Conservation (phyloP, 2,888 invertebrate genomes). For the Spilarctia lutea region DNA sequence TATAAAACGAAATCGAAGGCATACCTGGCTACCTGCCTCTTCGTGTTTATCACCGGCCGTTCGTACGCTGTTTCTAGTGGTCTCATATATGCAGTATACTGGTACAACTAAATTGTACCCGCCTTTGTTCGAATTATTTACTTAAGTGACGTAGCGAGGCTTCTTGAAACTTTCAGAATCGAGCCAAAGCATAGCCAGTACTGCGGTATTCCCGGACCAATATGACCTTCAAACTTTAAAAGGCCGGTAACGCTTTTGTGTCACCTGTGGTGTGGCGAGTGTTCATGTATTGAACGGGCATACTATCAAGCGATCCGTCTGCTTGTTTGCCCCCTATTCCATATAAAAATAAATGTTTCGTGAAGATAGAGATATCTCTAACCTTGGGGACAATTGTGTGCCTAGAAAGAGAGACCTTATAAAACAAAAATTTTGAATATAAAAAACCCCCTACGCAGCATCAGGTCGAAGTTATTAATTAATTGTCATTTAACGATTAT, state of each 20-base stretch:
- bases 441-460: no score
- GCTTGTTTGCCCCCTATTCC: no score
- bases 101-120: neutral
- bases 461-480: no score
- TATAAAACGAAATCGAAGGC: neutral
- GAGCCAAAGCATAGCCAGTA: neutral
- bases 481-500: no score
- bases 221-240: no score
- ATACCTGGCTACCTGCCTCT: neutral
- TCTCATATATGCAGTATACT: neutral
- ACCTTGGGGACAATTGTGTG: neutral
- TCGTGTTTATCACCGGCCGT: neutral
- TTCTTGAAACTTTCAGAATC: neutral
- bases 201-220: neutral
- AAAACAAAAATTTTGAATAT: neutral
- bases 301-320: no score
- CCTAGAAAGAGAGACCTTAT: neutral
- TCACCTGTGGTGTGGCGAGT: no score
- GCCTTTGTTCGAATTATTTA: neutral
- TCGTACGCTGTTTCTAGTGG: neutral
- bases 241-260: no score
- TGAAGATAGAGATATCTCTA: neutral
- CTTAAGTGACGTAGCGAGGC: neutral
- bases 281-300: no score
- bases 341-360: neutral